These are phyloP conservation scores for Lophotis ruficrista DNA, from an alignment of 2,113 vertebrate genomes.

Conservation along the genomic window DNA sequence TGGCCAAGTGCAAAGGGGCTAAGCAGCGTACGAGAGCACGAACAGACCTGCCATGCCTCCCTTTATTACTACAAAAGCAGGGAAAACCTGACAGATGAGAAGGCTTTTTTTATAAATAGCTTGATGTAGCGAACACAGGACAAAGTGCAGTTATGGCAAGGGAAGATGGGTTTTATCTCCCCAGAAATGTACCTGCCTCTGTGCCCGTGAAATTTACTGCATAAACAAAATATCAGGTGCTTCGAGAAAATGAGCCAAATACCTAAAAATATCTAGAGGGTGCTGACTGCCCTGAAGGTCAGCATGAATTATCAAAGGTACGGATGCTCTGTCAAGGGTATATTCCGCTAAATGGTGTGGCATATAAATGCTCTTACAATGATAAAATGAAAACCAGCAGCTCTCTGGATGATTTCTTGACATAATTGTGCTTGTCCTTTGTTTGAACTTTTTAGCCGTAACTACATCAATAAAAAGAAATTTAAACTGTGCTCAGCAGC, in stretches of 20 bases:
- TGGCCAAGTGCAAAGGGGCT: neutral
- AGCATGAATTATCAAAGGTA: conserved; percentile 3
- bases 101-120: neutral
- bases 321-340: conserved; percentile 33
- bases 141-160: neutral
- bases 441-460: conserved; percentile 42
- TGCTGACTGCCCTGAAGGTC: conserved; percentile 57
- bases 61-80: neutral
- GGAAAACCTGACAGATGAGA: neutral
- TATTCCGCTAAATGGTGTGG: neutral
- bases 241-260: conserved; percentile 51
- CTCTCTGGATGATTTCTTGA: neutral
- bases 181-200: conserved; percentile 1
- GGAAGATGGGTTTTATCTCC: neutral
- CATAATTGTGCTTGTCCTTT: conserved; percentile 40
- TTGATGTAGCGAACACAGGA: neutral
- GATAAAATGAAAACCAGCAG: neutral
- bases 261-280: conserved; percentile 49
- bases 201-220: conserved; percentile 19
- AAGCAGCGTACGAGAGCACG: neutral
- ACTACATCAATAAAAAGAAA: conserved; percentile 31
- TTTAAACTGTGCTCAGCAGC: neutral
- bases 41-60: neutral
- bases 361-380: neutral
- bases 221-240: conserved; percentile 60